phyloP scores from a whole-genome alignment of 2,888 invertebrate genomes.

The Dryococelus australis region DNA sequence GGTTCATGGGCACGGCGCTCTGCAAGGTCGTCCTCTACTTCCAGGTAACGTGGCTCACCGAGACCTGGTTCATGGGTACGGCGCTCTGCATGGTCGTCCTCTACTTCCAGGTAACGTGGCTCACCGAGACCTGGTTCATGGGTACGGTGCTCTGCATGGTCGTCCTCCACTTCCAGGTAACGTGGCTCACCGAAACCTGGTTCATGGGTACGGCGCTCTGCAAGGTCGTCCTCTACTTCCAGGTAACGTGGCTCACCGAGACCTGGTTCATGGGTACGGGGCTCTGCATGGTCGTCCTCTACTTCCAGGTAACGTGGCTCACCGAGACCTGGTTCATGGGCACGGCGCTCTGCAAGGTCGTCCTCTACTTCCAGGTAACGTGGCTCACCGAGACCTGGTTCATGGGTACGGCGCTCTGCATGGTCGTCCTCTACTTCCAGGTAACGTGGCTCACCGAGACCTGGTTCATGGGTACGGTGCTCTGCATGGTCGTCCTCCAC shows the following conservation, averaged over 20 bases:
- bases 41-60: constrained; percentile 91
- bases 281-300: constrained; percentile 87
- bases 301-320: constrained; percentile 92
- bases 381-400: constrained; percentile 95
- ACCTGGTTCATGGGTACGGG: constrained; percentile 91
- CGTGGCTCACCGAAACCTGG: constrained; percentile 93
- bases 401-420: constrained; percentile 85
- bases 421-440: constrained; percentile 88
- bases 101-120: constrained; percentile 92
- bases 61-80: constrained; percentile 92
- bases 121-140: constrained; percentile 93
- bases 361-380: constrained; percentile 91
- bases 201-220: constrained; percentile 87
- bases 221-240: constrained; percentile 87
- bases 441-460: constrained; percentile 92
- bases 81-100: constrained; percentile 86
- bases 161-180: constrained; percentile 89
- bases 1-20: constrained; percentile 86
- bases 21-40: constrained; percentile 90
- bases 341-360: constrained; percentile 82
- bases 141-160: constrained; percentile 86
- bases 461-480: constrained; percentile 86
- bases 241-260: constrained; percentile 91
- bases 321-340: constrained; percentile 95
- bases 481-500: constrained; percentile 89